phyloP scores from a whole-genome alignment of 1,140 invertebrate genomes.

The Uloborus diversus region DNA sequence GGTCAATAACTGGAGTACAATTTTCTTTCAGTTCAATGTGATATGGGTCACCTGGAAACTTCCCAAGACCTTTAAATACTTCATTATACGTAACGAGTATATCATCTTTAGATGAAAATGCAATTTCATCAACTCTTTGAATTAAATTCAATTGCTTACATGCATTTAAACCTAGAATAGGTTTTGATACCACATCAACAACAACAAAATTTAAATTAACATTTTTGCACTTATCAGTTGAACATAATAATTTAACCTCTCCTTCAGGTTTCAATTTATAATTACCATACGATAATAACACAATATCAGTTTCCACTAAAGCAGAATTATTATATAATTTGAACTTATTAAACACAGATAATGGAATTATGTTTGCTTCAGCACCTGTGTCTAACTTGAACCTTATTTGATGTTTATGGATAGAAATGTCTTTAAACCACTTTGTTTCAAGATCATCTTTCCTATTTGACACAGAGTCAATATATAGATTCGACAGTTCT shows the following conservation, averaged over 20 bases:
- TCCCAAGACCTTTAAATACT: constrained; percentile 1
- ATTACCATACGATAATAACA: neutral
- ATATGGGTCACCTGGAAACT: constrained; percentile 20
- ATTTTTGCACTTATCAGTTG: neutral
- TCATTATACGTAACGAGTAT: neutral
- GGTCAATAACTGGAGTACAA: constrained; percentile 15
- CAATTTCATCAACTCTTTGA: neutral
- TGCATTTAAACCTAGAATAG: neutral
- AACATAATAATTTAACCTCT: neutral
- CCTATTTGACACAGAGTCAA: neutral
- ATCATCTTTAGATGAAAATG: neutral
- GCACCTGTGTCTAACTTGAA: neutral
- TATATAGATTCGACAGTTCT: neutral
- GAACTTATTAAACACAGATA: no score
- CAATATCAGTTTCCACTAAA: neutral
- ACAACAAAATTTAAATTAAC: neutral
- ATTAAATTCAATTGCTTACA: neutral
- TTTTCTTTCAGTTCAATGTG: constrained; percentile 29
- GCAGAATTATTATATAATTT: no score
- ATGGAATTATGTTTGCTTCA: no score
- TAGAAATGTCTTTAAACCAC: no score
- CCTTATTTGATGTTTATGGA: no score
- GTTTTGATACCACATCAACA: neutral
- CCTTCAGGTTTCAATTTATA: constrained; percentile 7
- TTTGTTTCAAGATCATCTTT: no score